Conservation (phyloP, 1,140 invertebrate species). For the Mamestra configurata region DNA sequence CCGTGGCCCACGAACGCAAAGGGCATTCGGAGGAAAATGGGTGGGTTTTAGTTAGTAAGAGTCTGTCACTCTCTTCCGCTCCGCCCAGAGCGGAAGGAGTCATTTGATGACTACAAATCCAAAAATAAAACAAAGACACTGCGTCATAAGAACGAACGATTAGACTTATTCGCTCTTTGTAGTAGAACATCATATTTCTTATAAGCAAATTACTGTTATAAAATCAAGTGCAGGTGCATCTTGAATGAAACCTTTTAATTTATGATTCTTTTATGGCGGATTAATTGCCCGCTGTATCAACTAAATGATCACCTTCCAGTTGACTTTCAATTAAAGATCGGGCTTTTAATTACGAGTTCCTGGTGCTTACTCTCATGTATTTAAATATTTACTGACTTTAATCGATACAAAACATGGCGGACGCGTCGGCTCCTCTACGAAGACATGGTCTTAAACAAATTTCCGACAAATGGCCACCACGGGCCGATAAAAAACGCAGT, state of each 20-base stretch:
- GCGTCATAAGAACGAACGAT: too few species aligned
- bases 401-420: constrained; percentile 13
- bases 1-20: too few species aligned
- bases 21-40: too few species aligned
- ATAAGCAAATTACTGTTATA: too few species aligned
- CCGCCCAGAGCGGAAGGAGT: too few species aligned
- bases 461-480: constrained; percentile 22
- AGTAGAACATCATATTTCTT: too few species aligned
- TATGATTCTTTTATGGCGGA: neutral
- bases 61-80: too few species aligned
- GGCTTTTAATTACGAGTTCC: constrained; percentile 22
- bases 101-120: too few species aligned
- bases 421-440: neutral
- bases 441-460: constrained; percentile 27
- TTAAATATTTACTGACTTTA: constrained; percentile 29
- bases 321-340: constrained; percentile 22
- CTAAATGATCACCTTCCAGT: constrained; percentile 7
- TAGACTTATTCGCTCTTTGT: too few species aligned
- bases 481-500: constrained; percentile 20
- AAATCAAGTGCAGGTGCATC: neutral
- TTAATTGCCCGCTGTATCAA: neutral
- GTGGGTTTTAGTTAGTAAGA: too few species aligned
- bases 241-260: neutral
- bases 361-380: constrained; percentile 25
- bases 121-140: too few species aligned